These are phyloP conservation scores for Drosophila monieri DNA, from an alignment of 2,888 invertebrate species.

Conservation along the genomic window DNA sequence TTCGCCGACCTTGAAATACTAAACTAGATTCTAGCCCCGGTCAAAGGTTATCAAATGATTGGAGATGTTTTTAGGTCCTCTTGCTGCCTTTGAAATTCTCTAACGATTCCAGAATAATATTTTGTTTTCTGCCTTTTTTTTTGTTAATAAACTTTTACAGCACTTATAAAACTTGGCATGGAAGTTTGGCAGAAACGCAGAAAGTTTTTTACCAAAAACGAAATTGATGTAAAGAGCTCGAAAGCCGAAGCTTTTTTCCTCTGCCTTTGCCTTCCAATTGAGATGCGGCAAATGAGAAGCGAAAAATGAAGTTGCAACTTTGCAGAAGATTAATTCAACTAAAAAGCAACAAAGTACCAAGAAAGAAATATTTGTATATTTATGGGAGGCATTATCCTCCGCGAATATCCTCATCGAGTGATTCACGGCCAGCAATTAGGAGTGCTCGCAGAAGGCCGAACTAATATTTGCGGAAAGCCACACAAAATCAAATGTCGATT, in stretches of 20 bases:
- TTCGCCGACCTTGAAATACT: slow-evolving; percentile 37
- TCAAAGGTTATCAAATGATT: slow-evolving; percentile 36
- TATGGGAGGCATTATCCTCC: slow-evolving; percentile 4
- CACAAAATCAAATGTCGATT: slow-evolving; percentile 54
- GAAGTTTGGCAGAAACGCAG: slow-evolving; percentile 41
- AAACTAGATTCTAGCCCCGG: slow-evolving; percentile 14
- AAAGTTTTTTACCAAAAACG: slow-evolving; percentile 56
- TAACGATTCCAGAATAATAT: slow-evolving; percentile 67
- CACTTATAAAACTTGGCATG: slow-evolving; percentile 72
- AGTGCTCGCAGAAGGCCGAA: background rate
- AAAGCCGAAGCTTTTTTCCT: slow-evolving; percentile 29
- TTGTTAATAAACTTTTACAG: slow-evolving; percentile 67
- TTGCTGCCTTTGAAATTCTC: slow-evolving; percentile 5
- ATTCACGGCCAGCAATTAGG: slow-evolving; percentile 18
- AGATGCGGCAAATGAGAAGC: slow-evolving; percentile 44
- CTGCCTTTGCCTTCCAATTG: slow-evolving; percentile 40
- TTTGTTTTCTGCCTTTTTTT: slow-evolving; percentile 52
- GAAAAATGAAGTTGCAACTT: slow-evolving; percentile 48
- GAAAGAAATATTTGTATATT: slow-evolving; percentile 14
- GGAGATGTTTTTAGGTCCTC: slow-evolving; percentile 10
- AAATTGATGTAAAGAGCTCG: slow-evolving; percentile 70
- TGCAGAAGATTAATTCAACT: slow-evolving; percentile 60
- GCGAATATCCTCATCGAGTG: slow-evolving; percentile 2
- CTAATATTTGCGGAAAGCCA: slow-evolving; percentile 30
- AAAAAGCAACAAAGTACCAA: slow-evolving; percentile 13